Percentiles rank a stretch among this genome's conserved stretches.
These are phyloP conservation scores for Callopanchax toddi DNA, from an alignment of 2,113 vertebrate genomes.

Conservation along the genomic window DNA sequence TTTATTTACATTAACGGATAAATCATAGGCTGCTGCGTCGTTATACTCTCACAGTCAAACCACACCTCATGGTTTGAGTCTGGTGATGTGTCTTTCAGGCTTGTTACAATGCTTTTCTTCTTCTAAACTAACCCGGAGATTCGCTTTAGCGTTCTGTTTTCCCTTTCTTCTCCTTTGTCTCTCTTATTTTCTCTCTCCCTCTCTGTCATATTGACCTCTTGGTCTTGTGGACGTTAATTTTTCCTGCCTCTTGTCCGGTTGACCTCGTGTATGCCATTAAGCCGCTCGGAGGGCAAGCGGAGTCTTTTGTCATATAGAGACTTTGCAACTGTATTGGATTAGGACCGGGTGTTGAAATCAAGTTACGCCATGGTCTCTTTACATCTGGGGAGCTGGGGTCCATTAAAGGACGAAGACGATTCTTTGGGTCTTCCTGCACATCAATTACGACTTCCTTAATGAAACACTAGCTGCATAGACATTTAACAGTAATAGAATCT, in stretches of 20 bases:
- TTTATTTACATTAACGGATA: too few relatives aligned
- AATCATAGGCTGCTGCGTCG: too few relatives aligned
- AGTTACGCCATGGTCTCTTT: constrained; percentile 79
- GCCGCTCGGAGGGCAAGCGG: constrained; percentile 69
- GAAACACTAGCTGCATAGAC: constrained; percentile 70
- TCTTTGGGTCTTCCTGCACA: constrained; percentile 81
- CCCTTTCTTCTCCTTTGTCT: constrained; percentile 28
- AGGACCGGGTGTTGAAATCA: constrained; percentile 82
- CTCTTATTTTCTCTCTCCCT: constrained; percentile 37
- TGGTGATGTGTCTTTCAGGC: constrained; percentile 47
- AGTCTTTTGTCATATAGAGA: constrained; percentile 81
- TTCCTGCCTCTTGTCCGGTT: constrained; percentile 80
- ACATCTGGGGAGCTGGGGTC: constrained; percentile 81
- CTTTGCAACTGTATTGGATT: constrained; percentile 79
- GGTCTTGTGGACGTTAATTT: constrained; percentile 74
- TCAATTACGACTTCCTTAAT: constrained; percentile 82
- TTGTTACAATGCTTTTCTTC: constrained; percentile 12
- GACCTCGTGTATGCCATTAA: constrained; percentile 81
- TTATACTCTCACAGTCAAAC: not conserved
- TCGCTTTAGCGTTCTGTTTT: constrained; percentile 19
- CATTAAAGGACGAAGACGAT: constrained; percentile 79
- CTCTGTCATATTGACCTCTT: constrained; percentile 72
- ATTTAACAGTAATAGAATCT: constrained; percentile 65
- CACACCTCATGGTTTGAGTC: constrained; percentile 51
- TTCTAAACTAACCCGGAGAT: constrained; percentile 39